Evolutionary conservation across 1,140 invertebrate genomes (phyloP), one percentile per base, ranked within the genome.

Genomic region (Helicoverpa zea): DNA sequence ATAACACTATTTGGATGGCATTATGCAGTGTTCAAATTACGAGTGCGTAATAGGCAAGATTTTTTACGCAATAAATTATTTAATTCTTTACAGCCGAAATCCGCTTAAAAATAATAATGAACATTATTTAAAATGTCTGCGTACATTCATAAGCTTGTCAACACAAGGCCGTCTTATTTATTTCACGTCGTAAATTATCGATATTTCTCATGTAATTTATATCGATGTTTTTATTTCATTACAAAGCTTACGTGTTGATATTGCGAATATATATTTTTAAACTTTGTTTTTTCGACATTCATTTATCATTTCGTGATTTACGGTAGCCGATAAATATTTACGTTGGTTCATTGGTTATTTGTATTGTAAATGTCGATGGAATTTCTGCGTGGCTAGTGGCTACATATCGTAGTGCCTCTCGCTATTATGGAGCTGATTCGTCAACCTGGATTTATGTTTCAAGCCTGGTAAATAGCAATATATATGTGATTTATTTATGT

Each of bases 291-390:
- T 30, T 16, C 14, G 23, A 54, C 23, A 54, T 72, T 72, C 14
- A 72, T 72, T 72, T 72, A 52, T 52, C 68, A 30, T 72, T 30
- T 18, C 16, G 12, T 72, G 49, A 72, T 72, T 72, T 54, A 72
- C 23, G 47, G 23, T 4, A 14, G 7, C 12, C 23, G 5, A 54
- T 72, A 54, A 72, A 72, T 54, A 54, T 54, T 72, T 54, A 54
- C 13, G 13, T 72, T 5, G 23, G 12, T 4, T 51, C 47, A 23
- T 23, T 70, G 5, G 47, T 23, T 68, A 16, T 13, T 70, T 52
- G 18, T 47, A 49, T 68, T 68, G 43, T 47, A 68, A 18, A 66
- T 66, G 11, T 16, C 35, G 11, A 66, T 66, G 11, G 4, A 59
- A 7, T 43, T 43, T 43, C 35, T 43, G 35, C 35, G 35, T 43